Evolutionary conservation across 2,797 vertebrate species (phyloP), one percentile per base, ranked within the genome.

Genomic region (Diplodus sargus): DNA sequence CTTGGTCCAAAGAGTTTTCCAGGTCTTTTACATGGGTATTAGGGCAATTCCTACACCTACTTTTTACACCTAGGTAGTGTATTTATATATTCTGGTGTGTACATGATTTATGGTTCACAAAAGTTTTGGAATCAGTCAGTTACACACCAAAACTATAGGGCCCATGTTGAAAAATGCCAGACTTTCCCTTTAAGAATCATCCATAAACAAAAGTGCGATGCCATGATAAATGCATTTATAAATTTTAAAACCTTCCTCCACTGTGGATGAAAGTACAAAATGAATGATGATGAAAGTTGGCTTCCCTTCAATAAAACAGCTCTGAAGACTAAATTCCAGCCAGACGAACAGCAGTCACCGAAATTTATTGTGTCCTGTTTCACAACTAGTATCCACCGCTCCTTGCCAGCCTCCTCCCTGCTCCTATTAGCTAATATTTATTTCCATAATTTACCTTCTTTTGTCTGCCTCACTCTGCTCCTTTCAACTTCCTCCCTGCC

Each of bases 341-440:
- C 85, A 84, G 78, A 77, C 0, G 49, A 82, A 79, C 61, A 77
- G 64, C 79, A 80, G 59, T 82, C 67, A 67, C 59, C 18, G 34
- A 56, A 77, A 89, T 87, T 60, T 82, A 91, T 85, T 79, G 76
- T 30, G 6, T 79, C 63, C 83, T 81, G 68, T 79, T 87, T 82
- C 84, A 69, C 42, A 84, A 71, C 62, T 25, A 61, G 20, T 62
- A 76, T 86, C 57, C 78, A 39, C 43, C 10, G 2, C 69, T 77
- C 70, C 23, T 39, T 64, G 62, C 76, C 76, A 17, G 49, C 49
- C 79, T 74, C 66, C 69, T 82, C 73, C 54, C 66, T 75, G 58
- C 54, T 69, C 43, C 52, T 76, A 78, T 79, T 85, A 84, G 70
- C 78, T 70, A 64, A 62, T 85, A 86, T 88, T 79, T 86, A 88